A percentile compares a stretch with the other conserved stretches of the same genome.
Conservation (phyloP, 2,797 vertebrate species). For the Pangasius krempfi region DNA sequence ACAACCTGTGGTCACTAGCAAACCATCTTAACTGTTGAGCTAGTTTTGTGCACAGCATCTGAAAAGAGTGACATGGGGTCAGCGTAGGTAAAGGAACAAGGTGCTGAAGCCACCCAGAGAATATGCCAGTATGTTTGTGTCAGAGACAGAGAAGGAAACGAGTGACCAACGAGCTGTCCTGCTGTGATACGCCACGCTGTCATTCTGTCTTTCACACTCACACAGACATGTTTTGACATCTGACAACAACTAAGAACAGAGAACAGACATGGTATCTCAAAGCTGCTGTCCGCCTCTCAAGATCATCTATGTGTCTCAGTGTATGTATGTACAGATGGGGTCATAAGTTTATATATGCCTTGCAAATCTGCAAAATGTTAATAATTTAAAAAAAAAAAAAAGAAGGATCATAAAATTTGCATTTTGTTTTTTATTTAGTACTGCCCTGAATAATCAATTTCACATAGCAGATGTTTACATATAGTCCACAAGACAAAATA, state of each 20-base stretch:
- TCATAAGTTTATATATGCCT: too few species aligned
- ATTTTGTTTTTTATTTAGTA: too few species aligned
- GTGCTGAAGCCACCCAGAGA: conserved; percentile 18
- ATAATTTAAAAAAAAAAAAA: too few species aligned
- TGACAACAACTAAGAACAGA: conserved; percentile 67
- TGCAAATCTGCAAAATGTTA: too few species aligned
- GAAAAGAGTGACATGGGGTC: conserved; percentile 24
- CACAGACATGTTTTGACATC: conserved; percentile 67
- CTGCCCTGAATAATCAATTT: too few species aligned
- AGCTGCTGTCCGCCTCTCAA: conserved; percentile 54
- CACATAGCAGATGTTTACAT: too few species aligned
- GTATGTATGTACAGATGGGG: not conserved
- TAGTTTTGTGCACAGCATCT: not conserved
- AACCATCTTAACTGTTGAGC: not conserved
- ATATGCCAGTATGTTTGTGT: conserved; percentile 13
- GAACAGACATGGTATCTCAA: conserved; percentile 70
- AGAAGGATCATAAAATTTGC: too few species aligned
- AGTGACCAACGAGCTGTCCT: conserved; percentile 27
- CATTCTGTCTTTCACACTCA: not conserved
- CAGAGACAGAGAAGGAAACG: conserved; percentile 11
- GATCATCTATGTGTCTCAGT: conserved; percentile 49
- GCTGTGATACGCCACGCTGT: conserved; percentile 27
- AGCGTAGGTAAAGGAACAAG: not conserved
- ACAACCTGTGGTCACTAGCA: not conserved
- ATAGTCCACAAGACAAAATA: too few species aligned